Evolutionary conservation across 2,888 invertebrate genomes (phyloP).

Genomic region (Tenthredo notha): DNA sequence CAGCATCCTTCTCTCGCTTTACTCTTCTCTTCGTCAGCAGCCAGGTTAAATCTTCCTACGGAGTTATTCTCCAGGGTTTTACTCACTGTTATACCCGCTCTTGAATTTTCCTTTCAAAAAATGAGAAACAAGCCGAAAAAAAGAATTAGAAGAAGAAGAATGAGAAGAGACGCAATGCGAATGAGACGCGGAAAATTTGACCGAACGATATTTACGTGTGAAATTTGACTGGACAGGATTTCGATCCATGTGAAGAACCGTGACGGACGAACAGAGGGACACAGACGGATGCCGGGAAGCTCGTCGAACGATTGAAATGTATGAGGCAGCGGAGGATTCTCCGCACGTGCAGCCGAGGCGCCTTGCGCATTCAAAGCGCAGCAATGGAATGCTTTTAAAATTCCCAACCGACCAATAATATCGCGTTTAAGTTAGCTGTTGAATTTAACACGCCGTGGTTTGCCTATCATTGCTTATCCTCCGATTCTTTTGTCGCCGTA

Average conservation of each 20-base stretch:
- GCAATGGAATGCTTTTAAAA: constrained; percentile 76
- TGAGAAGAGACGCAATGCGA: not conserved
- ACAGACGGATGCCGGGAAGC: constrained; percentile 45
- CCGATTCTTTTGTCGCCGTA: not conserved
- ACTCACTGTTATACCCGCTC: not conserved
- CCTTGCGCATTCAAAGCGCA: constrained; percentile 60
- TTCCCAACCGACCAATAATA: constrained; percentile 72
- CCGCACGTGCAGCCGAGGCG: constrained; percentile 53
- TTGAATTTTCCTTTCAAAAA: not conserved
- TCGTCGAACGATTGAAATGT: constrained; percentile 57
- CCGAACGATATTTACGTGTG: constrained; percentile 71
- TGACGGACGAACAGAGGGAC: constrained; percentile 23
- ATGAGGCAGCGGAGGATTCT: constrained; percentile 56
- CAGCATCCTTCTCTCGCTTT: constrained; percentile 39
- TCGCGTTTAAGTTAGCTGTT: constrained; percentile 38
- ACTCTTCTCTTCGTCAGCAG: constrained; percentile 16
- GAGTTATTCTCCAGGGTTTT: not conserved
- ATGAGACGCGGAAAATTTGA: constrained; percentile 64
- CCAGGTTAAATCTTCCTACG: not conserved
- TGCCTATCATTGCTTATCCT: not conserved
- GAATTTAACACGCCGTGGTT: constrained; percentile 16
- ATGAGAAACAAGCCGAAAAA: not conserved
- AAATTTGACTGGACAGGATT: constrained; percentile 58
- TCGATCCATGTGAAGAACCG: constrained; percentile 17
- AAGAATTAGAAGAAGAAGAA: too few relatives aligned